Conservation (phyloP, 2,797 vertebrate genomes). For the Synanceia verrucosa region DNA sequence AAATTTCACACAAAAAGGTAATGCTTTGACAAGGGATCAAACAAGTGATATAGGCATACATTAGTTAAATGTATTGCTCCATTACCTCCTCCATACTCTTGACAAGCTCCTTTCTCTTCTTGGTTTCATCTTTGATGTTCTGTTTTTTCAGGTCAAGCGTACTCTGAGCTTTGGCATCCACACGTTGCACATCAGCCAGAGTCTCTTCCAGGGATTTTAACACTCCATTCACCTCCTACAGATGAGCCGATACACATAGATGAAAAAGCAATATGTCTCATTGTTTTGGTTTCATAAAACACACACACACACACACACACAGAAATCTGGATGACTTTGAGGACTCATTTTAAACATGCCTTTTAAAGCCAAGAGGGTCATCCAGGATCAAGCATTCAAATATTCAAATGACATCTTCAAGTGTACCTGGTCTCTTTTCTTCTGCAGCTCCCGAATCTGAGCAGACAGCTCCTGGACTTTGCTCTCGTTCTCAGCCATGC, state of each 20-base stretch:
- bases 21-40: neutral
- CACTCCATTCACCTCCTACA: slow-evolving; percentile 84
- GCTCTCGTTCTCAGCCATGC: slow-evolving; percentile 82
- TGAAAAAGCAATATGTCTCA: neutral
- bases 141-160: slow-evolving; percentile 91
- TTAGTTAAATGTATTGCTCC: too few species aligned
- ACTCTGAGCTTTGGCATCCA: slow-evolving; percentile 89
- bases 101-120: slow-evolving; percentile 86
- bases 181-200: slow-evolving; percentile 87
- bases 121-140: slow-evolving; percentile 88
- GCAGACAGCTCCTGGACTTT: slow-evolving; percentile 83
- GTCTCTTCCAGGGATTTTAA: slow-evolving; percentile 85
- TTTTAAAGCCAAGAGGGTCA: neutral
- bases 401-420: neutral
- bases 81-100: slow-evolving; percentile 91
- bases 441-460: slow-evolving; percentile 89
- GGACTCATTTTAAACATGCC: neutral
- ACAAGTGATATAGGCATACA: neutral
- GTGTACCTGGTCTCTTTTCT: slow-evolving; percentile 87
- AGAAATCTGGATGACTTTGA: too few species aligned
- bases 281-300: neutral
- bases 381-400: neutral
- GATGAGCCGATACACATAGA: slow-evolving; percentile 12
- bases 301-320: too few species aligned
- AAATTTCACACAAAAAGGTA: neutral